Percentiles rank a stretch among this genome's conserved stretches.
Conservation (phyloP, 2,797 vertebrate genomes). For the Artibeus lituratus region DNA sequence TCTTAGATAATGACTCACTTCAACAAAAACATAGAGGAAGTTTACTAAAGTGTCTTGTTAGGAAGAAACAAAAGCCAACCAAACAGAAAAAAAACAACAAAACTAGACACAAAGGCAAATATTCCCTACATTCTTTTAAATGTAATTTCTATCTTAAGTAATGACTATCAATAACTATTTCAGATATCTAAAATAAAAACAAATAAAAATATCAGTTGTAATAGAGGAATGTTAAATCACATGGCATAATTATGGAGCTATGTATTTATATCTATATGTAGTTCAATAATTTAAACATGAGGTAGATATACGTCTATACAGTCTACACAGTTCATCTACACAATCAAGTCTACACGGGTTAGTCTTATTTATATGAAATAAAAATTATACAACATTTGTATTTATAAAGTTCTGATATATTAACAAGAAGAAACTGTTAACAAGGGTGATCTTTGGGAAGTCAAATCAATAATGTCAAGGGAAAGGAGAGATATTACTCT, state of each 20-base stretch:
- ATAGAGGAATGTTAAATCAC: not conserved
- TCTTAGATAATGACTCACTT: not conserved
- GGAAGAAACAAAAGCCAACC: not conserved
- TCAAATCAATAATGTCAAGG: not conserved
- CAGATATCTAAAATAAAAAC: not conserved
- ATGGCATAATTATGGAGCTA: not conserved
- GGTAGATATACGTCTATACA: not conserved
- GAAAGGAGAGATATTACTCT: not conserved
- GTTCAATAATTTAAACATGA: not conserved
- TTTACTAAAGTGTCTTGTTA: not conserved
- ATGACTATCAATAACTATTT: not conserved
- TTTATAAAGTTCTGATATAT: not conserved
- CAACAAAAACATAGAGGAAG: not conserved
- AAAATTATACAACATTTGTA: not conserved
- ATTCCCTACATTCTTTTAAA: conserved; percentile 3
- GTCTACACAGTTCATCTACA: not conserved
- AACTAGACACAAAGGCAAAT: not conserved
- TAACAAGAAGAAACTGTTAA: not conserved
- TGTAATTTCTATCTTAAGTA: not conserved
- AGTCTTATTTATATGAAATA: not conserved
- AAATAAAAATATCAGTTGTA: not conserved
- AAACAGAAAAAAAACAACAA: not conserved
- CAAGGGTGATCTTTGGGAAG: not conserved
- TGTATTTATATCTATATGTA: not conserved
- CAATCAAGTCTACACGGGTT: not conserved